These are phyloP conservation scores for Battus philenor DNA, from an alignment of 1,140 invertebrate genomes.

Conservation along the genomic window DNA sequence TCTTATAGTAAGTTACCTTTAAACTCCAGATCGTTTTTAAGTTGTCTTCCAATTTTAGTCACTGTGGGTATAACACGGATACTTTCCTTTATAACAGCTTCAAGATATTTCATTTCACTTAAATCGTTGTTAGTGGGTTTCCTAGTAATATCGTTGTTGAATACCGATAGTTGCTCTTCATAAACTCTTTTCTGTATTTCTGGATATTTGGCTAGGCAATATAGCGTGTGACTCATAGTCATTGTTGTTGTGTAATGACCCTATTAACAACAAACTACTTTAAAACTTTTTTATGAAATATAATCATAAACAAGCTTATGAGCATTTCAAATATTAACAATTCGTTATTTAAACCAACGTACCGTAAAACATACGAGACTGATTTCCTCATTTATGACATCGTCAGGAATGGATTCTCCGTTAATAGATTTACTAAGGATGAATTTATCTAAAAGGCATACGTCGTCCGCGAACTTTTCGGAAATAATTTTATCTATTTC, in stretches of 20 bases:
- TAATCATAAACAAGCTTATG: too few species aligned
- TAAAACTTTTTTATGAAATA: too few species aligned
- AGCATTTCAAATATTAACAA: too few species aligned
- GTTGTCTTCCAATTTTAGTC: conserved; percentile 37
- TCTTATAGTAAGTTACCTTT: conserved; percentile 27
- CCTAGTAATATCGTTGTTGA: conserved; percentile 24
- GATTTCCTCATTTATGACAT: conserved; percentile 34
- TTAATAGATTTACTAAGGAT: conserved; percentile 22
- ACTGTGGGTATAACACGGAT: conserved; percentile 34
- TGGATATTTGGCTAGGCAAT: conserved; percentile 33
- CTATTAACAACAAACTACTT: too few species aligned
- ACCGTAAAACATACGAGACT: conserved; percentile 34
- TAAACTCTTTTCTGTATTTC: conserved; percentile 35
- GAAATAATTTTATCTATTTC: conserved; percentile 22
- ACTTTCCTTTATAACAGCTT: conserved; percentile 39
- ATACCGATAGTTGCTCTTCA: conserved; percentile 33
- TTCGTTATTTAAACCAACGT: too few species aligned
- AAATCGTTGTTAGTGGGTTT: conserved; percentile 28
- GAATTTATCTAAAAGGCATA: conserved; percentile 33
- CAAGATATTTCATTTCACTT: conserved; percentile 39
- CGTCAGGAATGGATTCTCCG: conserved; percentile 27
- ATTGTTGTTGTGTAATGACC: conserved; percentile 40
- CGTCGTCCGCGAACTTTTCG: conserved; percentile 23
- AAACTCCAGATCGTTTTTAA: conserved; percentile 25
- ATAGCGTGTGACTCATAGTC: conserved; percentile 35